Evolutionary conservation across 2,797 vertebrate genomes (phyloP), one percentile per base, ranked within the genome.

Genomic region (Sebastes alutus): DNA sequence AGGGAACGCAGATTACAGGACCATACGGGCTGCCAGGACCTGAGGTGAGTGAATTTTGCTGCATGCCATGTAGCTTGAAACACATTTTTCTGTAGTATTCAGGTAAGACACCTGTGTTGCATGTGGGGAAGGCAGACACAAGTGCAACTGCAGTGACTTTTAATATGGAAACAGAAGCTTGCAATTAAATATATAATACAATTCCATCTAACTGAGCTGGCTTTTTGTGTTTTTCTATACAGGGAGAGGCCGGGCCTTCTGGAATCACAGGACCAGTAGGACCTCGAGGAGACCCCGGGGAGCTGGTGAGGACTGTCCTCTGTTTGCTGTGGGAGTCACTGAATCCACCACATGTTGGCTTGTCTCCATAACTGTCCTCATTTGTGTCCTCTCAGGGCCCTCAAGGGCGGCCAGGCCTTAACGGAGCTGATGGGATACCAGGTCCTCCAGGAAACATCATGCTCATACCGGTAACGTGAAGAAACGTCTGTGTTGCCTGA

Each of bases 371-470:
- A 91, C 33, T 66, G 49, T 82, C 78, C 54, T 76, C 30, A 22
- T 88, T 38, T 81, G 65, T 81, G 66, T 82, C 68, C 58, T 78
- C 56, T 5, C 80, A 99, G 98, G 98, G 98, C 29, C 97, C 97
- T n/a, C 94, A 92, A 4, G 98, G 98, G 9, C 95, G 95, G 3
- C 94, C 96, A 0, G 98, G 98, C 16, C 96, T 98, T n/a, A 96
- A 96, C 5, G 98, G 98, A 77, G 97, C 97, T 2, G 97, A 99
- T 65, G 98, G 98, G 72, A 96, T 99, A 80, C 97, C 97, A 0
- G 98, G 98, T 66, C 98, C 97, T 4, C 97, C 98, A 2, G 98
- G 98, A 78, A 99, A 98, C 20, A 96, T 99, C 95, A 94, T 99
- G 18, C 97, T 99, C 96, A 84, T 99, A 83, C 98, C 98, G 70